These are phyloP conservation scores for Spheniscus mendiculus DNA, from an alignment of 2,113 vertebrate species.

Conservation along the genomic window DNA sequence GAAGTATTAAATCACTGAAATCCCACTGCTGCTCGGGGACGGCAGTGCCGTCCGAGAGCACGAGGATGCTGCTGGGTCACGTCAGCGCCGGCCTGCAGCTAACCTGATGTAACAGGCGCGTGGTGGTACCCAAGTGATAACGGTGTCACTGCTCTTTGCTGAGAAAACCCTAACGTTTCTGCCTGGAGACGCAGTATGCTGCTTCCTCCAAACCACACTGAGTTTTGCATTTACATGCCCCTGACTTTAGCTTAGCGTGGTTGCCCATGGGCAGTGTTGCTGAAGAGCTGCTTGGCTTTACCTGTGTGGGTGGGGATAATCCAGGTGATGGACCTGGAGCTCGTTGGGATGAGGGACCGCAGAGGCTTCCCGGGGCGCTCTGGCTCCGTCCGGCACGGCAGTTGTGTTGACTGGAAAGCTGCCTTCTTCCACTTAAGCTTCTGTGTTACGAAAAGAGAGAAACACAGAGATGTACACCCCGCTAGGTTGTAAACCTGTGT, in stretches of 20 bases:
- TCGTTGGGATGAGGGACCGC: accelerated
- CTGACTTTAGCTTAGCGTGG: accelerated
- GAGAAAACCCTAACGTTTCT: background rate
- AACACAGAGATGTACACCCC: background rate
- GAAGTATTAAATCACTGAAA: background rate
- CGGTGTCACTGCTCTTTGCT: background rate
- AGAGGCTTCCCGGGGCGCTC: accelerated
- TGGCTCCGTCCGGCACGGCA: accelerated
- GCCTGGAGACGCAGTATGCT: accelerated
- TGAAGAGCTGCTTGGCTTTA: background rate
- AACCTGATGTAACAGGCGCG: accelerated
- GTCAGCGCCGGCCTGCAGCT: too few species aligned
- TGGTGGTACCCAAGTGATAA: background rate
- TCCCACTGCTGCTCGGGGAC: accelerated
- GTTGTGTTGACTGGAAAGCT: background rate
- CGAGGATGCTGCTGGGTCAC: accelerated
- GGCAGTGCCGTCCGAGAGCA: background rate
- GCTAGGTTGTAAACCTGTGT: background rate
- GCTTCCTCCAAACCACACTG: background rate
- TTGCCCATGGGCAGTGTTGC: accelerated
- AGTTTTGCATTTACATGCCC: background rate
- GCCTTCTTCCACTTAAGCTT: background rate
- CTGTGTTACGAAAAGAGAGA: accelerated
- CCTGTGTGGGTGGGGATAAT: too few species aligned
- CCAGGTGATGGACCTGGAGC: background rate